phyloP scores from a whole-genome alignment of 2,888 invertebrate species.

The Drosophila dives region DNA sequence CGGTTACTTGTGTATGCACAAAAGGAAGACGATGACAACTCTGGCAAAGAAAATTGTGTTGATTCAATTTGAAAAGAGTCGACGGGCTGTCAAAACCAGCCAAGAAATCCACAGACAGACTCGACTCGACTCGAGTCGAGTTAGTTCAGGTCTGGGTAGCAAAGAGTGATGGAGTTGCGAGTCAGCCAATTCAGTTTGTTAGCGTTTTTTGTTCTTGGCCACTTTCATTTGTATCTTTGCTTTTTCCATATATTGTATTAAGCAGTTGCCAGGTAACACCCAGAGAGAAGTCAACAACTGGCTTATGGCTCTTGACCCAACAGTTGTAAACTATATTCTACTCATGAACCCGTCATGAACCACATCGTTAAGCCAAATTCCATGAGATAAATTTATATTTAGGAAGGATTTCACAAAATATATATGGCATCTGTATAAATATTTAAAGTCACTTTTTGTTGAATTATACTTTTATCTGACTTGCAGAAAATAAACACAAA shows the following conservation, averaged over 20 bases:
- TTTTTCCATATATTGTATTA: constrained; percentile 26
- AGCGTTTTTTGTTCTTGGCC: constrained; percentile 38
- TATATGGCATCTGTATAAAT: not conserved
- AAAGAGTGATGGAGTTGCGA: constrained; percentile 17
- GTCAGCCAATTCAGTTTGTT: constrained; percentile 63
- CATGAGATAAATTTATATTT: not conserved
- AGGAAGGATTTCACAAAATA: not conserved
- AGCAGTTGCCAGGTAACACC: constrained; percentile 50
- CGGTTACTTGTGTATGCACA: constrained; percentile 68
- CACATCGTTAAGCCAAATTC: not conserved
- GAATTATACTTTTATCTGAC: not conserved
- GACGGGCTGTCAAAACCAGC: constrained; percentile 53
- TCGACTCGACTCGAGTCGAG: constrained; percentile 1
- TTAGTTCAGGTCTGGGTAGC: constrained; percentile 30
- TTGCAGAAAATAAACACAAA: not conserved
- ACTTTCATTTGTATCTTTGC: constrained; percentile 44
- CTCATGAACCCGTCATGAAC: not conserved
- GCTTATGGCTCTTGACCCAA: constrained; percentile 58
- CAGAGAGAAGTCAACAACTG: constrained; percentile 27
- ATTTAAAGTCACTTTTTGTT: not conserved
- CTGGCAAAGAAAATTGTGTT: constrained; percentile 72
- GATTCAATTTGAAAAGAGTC: constrained; percentile 77
- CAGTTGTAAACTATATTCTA: constrained; percentile 17
- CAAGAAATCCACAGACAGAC: constrained; percentile 45
- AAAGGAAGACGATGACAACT: constrained; percentile 45